Base-by-base conservation (phyloP, 1,140 invertebrate genomes). In the Pseudachorutes palmiensis region DNA sequence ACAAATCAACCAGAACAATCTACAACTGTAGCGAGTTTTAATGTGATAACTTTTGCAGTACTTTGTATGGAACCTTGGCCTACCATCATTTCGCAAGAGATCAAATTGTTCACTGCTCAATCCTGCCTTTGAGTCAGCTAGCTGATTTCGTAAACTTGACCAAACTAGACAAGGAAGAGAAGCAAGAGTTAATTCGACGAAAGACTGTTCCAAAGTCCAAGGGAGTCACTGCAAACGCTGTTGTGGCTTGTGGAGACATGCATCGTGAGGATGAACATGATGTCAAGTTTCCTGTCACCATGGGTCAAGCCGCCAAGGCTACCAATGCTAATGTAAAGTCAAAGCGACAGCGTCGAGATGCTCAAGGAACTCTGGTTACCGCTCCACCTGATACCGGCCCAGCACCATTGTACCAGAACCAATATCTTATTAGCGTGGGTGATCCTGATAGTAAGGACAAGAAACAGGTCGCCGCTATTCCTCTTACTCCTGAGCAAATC, bases 131-230 rank as follows among this genome's bases (percentile, higher is more conserved):
- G 12, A 14, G 24, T 5, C 51, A 16, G 24, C 51, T 55, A 5
- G 9, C 51, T 14, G 51, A 55, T 14, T 55, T 55, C 24, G 51
- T 55, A 5, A 22, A 55, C 24, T 5, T 55, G 5, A 19, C 12
- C 51, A 55, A 55, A 55, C 9, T 55, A 22, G 51, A 55, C 24
- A 24, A 55, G 24, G 51, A 55, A 19, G 51, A 55, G 51, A 55
- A 55, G 51, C 9, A 55, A 24, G 51, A 55, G 51, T 26, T 55
- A 14, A 55, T 55, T 24, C 24, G 5, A 19, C 12, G 24, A 22
- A 55, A 26, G 24, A 55, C 51, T 5, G 51, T 55, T 3, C 9
- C 9, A 5, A 55, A 24, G 5, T 24, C 5, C 24, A 14, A 26
- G 51, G 24, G 24, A 19, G 24, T 55, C 5, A 22, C 5, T 19